phyloP scores from a whole-genome alignment of 2,797 vertebrate genomes.

The Monodelphis domestica region DNA sequence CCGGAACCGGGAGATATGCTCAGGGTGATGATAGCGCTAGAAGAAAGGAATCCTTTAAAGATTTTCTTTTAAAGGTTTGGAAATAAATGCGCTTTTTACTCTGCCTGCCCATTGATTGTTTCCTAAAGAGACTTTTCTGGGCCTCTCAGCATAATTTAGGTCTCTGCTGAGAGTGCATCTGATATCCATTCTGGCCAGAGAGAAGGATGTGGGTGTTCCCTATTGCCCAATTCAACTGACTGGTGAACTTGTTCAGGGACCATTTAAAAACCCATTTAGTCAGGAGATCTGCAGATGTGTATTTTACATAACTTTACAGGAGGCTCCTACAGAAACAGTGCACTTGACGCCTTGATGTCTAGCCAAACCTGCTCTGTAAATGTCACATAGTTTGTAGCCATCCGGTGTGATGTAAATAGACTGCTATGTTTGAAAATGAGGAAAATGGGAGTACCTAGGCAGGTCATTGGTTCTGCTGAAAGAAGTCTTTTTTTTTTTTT shows the following conservation, averaged over 20 bases:
- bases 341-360: constrained; percentile 79
- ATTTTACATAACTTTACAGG: constrained; percentile 3
- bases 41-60: constrained; percentile 43
- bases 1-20: constrained; percentile 3
- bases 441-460: not conserved
- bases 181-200: not conserved
- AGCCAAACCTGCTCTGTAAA: constrained; percentile 41
- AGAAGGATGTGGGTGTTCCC: not conserved
- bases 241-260: not conserved
- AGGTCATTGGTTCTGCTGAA: constrained; percentile 1
- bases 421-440: constrained; percentile 14
- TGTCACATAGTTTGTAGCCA: not conserved
- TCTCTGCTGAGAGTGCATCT: not conserved
- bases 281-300: constrained; percentile 52
- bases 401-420: constrained; percentile 23
- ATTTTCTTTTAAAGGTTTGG: constrained; percentile 34
- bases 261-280: constrained; percentile 59
- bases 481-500: constrained; percentile 50
- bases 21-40: constrained; percentile 9
- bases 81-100: constrained; percentile 51
- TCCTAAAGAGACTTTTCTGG: constrained; percentile 40
- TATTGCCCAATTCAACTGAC: not conserved
- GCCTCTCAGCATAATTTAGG: not conserved
- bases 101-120: constrained; percentile 18
- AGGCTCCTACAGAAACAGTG: constrained; percentile 41